These are phyloP conservation scores for Ennomos quercinarius DNA, from an alignment of 2,888 invertebrate species.

Conservation along the genomic window DNA sequence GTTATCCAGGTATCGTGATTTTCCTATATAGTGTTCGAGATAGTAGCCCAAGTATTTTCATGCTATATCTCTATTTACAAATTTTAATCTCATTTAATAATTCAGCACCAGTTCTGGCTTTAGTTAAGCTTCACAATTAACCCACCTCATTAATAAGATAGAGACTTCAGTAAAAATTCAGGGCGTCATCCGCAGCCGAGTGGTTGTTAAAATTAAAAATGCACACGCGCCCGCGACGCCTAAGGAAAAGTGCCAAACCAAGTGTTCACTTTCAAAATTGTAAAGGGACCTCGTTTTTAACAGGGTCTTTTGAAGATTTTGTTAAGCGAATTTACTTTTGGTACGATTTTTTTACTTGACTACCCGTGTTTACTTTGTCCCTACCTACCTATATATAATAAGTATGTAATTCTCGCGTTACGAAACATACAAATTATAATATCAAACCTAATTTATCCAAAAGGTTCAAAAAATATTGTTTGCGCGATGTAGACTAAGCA, in stretches of 20 bases:
- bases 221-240: slow-evolving; percentile 72
- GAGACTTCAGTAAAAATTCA: slow-evolving; percentile 81
- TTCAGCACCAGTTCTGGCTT: slow-evolving; percentile 39
- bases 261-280: slow-evolving; percentile 62
- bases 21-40: no score
- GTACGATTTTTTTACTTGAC: neutral
- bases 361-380: neutral
- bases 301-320: neutral
- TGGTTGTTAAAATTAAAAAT: slow-evolving; percentile 81
- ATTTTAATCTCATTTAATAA: slow-evolving; percentile 18
- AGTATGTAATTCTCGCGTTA: neutral
- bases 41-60: no score
- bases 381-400: neutral
- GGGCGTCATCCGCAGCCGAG: slow-evolving; percentile 69
- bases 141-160: slow-evolving; percentile 73
- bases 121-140: slow-evolving; percentile 62
- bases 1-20: no score
- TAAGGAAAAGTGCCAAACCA: slow-evolving; percentile 74
- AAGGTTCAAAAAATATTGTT: neutral
- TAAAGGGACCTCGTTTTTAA: slow-evolving; percentile 44
- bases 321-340: neutral
- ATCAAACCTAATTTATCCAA: no score
- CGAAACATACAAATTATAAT: no score
- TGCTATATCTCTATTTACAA: slow-evolving; percentile 3
- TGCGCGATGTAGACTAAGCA: no score